Conservation (phyloP, 2,113 vertebrate genomes). For the Plotosus lineatus region DNA sequence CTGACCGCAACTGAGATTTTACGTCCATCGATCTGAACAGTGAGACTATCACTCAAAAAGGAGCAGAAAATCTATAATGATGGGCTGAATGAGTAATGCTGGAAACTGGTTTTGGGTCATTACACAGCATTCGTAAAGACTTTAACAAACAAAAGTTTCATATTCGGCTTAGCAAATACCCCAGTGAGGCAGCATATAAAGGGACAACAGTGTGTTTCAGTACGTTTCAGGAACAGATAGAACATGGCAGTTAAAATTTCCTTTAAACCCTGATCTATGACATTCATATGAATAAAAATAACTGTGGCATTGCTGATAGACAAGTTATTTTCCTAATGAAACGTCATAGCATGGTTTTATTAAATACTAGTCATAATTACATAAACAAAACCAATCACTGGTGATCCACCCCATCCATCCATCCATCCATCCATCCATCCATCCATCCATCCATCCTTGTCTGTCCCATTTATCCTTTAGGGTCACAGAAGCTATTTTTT, state of each 20-base stretch:
- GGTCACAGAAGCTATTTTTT: too few species aligned
- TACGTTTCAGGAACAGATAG: not conserved
- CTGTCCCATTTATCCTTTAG: too few species aligned
- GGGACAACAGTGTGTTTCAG: not conserved
- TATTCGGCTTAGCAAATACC: not conserved
- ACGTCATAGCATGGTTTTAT: too few species aligned
- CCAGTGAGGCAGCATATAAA: not conserved
- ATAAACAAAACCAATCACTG: too few species aligned
- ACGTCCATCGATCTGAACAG: constrained; percentile 31
- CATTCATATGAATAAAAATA: not conserved
- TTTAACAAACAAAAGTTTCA: not conserved
- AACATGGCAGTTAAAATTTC: not conserved
- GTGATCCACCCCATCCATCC: too few species aligned
- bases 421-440: too few species aligned
- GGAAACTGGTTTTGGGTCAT: not conserved
- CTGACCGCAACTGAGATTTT: constrained; percentile 30
- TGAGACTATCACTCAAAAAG: constrained; percentile 26
- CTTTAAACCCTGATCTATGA: not conserved
- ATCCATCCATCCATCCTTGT: too few species aligned
- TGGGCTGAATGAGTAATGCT: not conserved
- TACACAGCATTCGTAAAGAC: not conserved
- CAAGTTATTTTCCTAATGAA: too few species aligned
- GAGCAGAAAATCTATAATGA: constrained; percentile 33
- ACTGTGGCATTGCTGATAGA: not conserved
- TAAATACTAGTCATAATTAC: too few species aligned